Base-by-base conservation (phyloP, 1,140 invertebrate genomes). In the Bombus superbus region DNA sequence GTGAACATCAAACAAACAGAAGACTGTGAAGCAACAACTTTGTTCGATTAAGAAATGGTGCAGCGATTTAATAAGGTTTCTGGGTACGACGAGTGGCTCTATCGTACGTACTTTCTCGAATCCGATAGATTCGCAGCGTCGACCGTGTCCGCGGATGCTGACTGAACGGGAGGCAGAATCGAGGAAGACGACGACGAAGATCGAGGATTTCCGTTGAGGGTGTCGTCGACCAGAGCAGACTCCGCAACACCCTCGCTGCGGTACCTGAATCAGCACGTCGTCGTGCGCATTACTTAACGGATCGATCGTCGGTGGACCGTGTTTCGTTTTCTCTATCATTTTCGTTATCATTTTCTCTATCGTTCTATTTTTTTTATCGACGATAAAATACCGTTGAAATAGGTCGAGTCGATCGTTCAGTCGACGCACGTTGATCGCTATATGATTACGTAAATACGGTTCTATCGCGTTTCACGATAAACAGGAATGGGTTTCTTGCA, bases 201-300 rank as follows among this genome's bases (percentile, higher is more conserved):
- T 84, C 89, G 91, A 90, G 92, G 90, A 92, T 94, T 94, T 77
- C 93, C 94, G 90, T 94, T 94, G 92, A 94, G 93, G 90, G 91
- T 94, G 91, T 94, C 94, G 90, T 94, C 94, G 90, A 93, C 93
- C 90, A 94, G 89, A 89, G 91, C 90, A 87, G 94, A 94, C 87
- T 94, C 93, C 86, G 91, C 86, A 83, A 89, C 92, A 92, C 92
- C 93, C 93, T 94, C 93, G 88, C 91, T 91, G 93, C 92, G 90
- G 92, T 92, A 94, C 93, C 93, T 94, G 89, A 89, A 93, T 93
- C 92, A 88, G 87, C 86, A 92, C 40, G 83, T 84, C 77, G 40
- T 47, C 86, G 72, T 53, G 87, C 75, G 44, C n/a, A 83, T 90
- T 90, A 89, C 86, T 85, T 79, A 71, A 53, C 42, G 72, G 18